Evolutionary conservation across 1,140 invertebrate species (phyloP), one percentile per base, ranked within the genome.

Genomic region (Cepaea nemoralis): DNA sequence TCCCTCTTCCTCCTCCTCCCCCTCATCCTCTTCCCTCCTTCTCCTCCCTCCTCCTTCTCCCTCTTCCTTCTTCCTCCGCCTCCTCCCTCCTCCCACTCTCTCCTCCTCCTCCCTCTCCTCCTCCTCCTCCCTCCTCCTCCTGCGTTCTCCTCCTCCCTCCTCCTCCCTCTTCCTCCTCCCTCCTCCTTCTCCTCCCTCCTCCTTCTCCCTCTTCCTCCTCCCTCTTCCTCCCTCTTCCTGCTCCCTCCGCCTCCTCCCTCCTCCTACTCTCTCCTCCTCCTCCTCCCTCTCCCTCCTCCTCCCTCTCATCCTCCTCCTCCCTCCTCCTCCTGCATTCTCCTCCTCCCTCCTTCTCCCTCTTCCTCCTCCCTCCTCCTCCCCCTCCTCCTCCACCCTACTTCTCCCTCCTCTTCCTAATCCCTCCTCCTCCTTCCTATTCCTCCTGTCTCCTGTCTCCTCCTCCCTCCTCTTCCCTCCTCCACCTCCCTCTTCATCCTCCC

Each of bases 401-500:
- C n/a, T n/a, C n/a, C n/a, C n/a, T n/a, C n/a, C n/a, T n/a, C n/a
- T n/a, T n/a, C n/a, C n/a, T n/a, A n/a, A n/a, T n/a, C n/a, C n/a
- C n/a, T n/a, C n/a, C n/a, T n/a, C n/a, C n/a, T n/a, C n/a, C n/a
- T n/a, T n/a, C n/a, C n/a, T n/a, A n/a, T n/a, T n/a, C n/a, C n/a
- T n/a, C n/a, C n/a, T n/a, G n/a, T n/a, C n/a, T n/a, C n/a, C n/a
- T n/a, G n/a, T n/a, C n/a, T n/a, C n/a, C n/a, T n/a, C n/a, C n/a
- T 16, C 50, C 50, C n/a, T 16, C 50, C 50, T 55, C 50, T n/a
- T 55, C 50, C 16, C 50, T 55, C 50, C 50, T n/a, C 16, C 50
- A 55, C 50, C 50, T 55, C 50, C 50, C 50, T 55, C 50, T 55
- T 55, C 50, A 55, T n/a, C 50, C 50, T 16, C 50, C 50, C n/a